Evolutionary conservation across 35 echinoderm and acorn worm genomes (phyloP).

Genomic region (Acanthaster planci): DNA sequence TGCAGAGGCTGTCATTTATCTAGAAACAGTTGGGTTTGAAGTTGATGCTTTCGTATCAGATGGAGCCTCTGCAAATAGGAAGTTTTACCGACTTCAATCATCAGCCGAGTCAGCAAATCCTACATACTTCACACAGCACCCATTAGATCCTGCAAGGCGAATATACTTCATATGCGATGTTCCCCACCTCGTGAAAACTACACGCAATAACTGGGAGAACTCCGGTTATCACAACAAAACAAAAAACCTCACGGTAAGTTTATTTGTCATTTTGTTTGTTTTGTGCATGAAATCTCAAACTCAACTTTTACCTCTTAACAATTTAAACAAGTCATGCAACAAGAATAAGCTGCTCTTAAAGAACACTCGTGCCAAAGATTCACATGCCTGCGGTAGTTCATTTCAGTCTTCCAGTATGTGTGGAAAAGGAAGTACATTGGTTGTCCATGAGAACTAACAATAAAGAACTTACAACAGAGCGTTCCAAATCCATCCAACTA

Average conservation of each 20-base stretch:
- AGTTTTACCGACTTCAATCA: conserved; percentile 34
- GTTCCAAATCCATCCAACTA: too few species aligned
- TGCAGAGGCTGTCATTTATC: background rate
- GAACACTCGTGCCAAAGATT: too few species aligned
- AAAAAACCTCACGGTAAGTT: conserved; percentile 39
- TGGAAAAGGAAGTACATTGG: too few species aligned
- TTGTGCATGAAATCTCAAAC: too few species aligned
- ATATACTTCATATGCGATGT: conserved; percentile 71
- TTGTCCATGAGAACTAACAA: too few species aligned
- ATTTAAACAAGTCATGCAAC: too few species aligned
- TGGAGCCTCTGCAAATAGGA: conserved; percentile 48
- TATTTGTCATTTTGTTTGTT: background rate
- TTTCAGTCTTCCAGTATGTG: too few species aligned
- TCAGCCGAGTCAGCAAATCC: background rate
- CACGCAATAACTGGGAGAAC: conserved; percentile 57
- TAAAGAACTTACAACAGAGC: too few species aligned
- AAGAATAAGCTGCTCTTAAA: too few species aligned
- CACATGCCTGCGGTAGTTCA: too few species aligned
- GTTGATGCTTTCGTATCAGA: conserved; percentile 37
- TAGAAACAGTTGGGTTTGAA: conserved; percentile 30
- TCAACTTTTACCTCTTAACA: too few species aligned
- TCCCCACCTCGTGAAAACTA: conserved; percentile 61
- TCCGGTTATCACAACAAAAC: conserved; percentile 50
- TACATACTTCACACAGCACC: background rate
- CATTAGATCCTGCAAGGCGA: background rate